Base-by-base conservation (phyloP, 2,113 vertebrate genomes). In the Ascaphus truei region DNA sequence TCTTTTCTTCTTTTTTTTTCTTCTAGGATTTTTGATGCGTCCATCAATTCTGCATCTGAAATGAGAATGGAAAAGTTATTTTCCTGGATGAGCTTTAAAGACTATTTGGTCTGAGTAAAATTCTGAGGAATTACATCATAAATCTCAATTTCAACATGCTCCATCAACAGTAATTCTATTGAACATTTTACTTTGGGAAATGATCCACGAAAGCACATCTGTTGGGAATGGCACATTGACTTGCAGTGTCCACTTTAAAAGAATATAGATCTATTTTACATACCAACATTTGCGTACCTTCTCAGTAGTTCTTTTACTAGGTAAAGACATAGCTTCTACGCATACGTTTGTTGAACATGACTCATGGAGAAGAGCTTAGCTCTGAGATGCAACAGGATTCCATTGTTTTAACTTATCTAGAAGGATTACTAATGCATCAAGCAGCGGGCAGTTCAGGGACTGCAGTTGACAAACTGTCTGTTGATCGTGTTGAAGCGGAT, bases 281-380 rank as follows among this genome's bases (percentile, higher is more conserved):
- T 83, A 72, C 25, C 45, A 81, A 73, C 77, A 30, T 75, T 73
- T 74, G 39, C 71, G 11, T 79, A 76, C 79, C 7, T 1, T 27
- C 62, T 79, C 59, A 76, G 57, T 72, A 64, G 67, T 73, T 71
- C 81, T 83, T 66, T 66, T 81, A 81, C 80, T 85, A 80, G 88
- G 71, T 73, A 84, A 82, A 85, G 84, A 76, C 76, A 83, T 76
- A 85, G 83, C 79, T 79, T 79, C 81, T 91, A 89, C 85, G 88
- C 88, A 92, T 90, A 92, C 88, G 91, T 86, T 75, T 92, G 80
- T 98, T 98, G 97, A 99, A 99, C 97, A 99, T 99, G 96, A 99
- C 97, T 98, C 95, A 99, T 99, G 97, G 96, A 92, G 97, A 98
- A 94, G 97, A 99, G 92, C 94, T 96, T 95, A 93, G 94, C 96